Evolutionary conservation across 2,113 vertebrate genomes (phyloP).

Genomic region (Morone chrysops): DNA sequence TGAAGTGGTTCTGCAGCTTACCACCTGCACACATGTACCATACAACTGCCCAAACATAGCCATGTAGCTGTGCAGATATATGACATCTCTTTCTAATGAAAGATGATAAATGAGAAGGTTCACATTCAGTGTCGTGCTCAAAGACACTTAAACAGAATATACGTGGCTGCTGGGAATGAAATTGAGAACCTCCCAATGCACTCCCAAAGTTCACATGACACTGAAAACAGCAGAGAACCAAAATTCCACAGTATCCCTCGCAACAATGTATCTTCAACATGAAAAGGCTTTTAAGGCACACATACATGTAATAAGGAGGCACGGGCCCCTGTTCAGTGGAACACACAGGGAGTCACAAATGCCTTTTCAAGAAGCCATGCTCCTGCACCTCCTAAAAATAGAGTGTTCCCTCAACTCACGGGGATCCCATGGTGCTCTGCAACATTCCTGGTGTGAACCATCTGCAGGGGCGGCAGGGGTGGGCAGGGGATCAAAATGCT

Average conservation of each 20-base stretch:
- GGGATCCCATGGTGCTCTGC: slow-evolving; percentile 70
- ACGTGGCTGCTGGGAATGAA: background rate
- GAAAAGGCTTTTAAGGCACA: background rate
- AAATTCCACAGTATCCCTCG: background rate
- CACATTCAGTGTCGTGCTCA: background rate
- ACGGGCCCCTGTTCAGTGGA: background rate
- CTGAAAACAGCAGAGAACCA: background rate
- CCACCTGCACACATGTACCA: slow-evolving; percentile 11
- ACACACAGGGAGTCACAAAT: slow-evolving; percentile 50
- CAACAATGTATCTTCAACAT: background rate
- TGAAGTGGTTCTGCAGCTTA: background rate
- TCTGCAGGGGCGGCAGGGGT: slow-evolving; percentile 47
- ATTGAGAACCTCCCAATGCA: background rate
- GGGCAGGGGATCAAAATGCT: slow-evolving; percentile 40
- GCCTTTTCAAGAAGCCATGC: slow-evolving; percentile 49
- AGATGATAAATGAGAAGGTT: background rate
- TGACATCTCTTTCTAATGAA: background rate
- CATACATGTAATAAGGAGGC: background rate
- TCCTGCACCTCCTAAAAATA: slow-evolving; percentile 77
- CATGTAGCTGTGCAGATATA: background rate
- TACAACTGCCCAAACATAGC: slow-evolving; percentile 24
- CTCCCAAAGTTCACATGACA: background rate
- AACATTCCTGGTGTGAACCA: slow-evolving; percentile 75
- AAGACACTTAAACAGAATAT: background rate
- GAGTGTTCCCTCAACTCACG: slow-evolving; percentile 55